These are phyloP conservation scores for Typhlichthys eigenmanni DNA, from an alignment of 2,797 vertebrate genomes.

Conservation along the genomic window DNA sequence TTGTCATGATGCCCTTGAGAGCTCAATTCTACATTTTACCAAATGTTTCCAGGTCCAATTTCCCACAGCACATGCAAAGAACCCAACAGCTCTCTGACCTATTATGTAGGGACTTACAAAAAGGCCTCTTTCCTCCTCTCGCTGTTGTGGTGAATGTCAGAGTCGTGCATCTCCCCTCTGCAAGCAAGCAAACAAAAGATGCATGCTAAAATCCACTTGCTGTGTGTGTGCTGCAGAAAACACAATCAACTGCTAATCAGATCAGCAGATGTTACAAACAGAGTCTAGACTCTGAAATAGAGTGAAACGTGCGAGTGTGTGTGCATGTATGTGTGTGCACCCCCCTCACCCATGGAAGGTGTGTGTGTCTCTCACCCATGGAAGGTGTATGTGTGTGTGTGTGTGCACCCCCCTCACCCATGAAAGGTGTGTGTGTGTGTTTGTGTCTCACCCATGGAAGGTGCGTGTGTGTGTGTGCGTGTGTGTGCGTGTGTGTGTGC, in stretches of 20 bases:
- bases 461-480: no score
- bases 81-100: neutral
- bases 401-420: neutral
- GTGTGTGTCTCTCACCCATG: slow-evolving; percentile 70
- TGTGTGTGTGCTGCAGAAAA: no score
- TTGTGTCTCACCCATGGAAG: no score
- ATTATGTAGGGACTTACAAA: slow-evolving; percentile 80
- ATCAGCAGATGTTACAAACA: no score
- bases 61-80: no score
- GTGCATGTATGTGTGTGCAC: neutral
- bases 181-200: slow-evolving; percentile 10
- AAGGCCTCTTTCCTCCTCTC: slow-evolving; percentile 90
- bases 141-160: slow-evolving; percentile 73
- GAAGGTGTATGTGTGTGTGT: slow-evolving; percentile 48
- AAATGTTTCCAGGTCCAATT: no score
- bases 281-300: neutral
- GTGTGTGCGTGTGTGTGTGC: slow-evolving; percentile 61
- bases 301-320: neutral
- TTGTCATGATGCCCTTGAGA: no score
- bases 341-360: neutral
- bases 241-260: no score
- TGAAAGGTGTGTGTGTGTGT: no score
- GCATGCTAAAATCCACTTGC: neutral
- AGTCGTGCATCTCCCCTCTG: slow-evolving; percentile 79
- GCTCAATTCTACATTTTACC: no score